Conservation (phyloP, 1,140 invertebrate species). For the Saccostrea echinata region DNA sequence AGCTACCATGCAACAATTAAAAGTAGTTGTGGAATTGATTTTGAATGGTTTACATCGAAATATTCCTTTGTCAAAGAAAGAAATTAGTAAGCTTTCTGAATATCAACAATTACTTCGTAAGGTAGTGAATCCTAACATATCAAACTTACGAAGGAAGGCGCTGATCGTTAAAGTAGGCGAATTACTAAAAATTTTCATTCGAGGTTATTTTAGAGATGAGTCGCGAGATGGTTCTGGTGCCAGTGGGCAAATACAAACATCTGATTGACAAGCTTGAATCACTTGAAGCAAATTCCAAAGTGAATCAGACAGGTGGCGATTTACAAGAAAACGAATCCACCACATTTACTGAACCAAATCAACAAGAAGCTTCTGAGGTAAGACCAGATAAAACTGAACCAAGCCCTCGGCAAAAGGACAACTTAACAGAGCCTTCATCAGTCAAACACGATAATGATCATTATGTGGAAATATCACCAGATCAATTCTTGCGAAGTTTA, state of each 20-base stretch:
- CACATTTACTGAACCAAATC: not conserved
- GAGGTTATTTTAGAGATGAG: not conserved
- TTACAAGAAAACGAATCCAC: not conserved
- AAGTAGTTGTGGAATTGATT: not conserved
- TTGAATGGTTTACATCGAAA: not conserved
- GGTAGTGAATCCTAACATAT: not conserved
- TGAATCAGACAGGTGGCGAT: not conserved
- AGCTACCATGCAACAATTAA: not conserved
- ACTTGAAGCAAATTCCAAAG: not conserved
- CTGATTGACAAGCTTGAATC: not conserved
- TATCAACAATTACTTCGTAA: not conserved
- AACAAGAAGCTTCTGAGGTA: constrained; percentile 2
- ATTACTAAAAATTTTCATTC: not conserved
- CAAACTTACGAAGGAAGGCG: not conserved
- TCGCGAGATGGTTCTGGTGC: not conserved
- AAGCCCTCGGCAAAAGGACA: not conserved
- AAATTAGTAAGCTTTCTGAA: not conserved
- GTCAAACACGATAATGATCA: not conserved
- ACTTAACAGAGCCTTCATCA: not conserved
- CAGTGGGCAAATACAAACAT: not conserved
- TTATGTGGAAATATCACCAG: no score
- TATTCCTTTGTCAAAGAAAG: not conserved
- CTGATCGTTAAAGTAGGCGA: not conserved
- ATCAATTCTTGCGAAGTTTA: no score
- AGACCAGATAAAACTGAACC: not conserved